Evolutionary conservation across 2,888 invertebrate genomes (phyloP).

Genomic region (Drosophila robusta): DNA sequence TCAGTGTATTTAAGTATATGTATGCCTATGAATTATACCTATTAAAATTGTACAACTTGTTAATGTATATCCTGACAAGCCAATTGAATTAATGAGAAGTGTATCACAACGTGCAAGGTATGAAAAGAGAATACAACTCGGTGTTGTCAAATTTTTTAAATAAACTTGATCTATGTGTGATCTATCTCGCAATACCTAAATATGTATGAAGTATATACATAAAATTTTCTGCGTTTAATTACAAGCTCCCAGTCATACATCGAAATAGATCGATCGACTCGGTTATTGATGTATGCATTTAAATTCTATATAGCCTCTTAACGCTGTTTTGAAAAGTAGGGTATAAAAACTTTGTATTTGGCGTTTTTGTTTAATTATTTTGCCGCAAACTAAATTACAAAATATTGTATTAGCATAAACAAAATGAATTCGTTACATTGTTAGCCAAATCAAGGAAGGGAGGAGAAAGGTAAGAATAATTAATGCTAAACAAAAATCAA

Average conservation of each 20-base stretch:
- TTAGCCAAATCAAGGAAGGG: constrained; percentile 8
- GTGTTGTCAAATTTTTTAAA: no score
- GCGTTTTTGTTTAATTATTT: constrained; percentile 25
- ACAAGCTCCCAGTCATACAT: no score
- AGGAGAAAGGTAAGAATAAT: not conserved
- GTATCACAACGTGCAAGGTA: not conserved
- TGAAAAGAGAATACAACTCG: no score
- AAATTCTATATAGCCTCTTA: not conserved
- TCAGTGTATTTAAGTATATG: not conserved
- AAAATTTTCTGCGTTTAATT: no score
- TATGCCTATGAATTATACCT: not conserved
- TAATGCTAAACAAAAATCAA: constrained; percentile 7
- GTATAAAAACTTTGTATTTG: constrained; percentile 8
- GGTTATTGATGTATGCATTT: no score
- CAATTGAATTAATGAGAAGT: constrained; percentile 30
- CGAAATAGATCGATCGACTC: no score
- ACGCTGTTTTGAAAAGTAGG: not conserved
- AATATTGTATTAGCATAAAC: constrained; percentile 29
- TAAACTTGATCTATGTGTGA: no score
- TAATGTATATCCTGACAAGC: constrained; percentile 29
- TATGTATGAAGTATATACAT: no score
- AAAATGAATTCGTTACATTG: constrained; percentile 14
- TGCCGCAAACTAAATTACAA: constrained; percentile 23
- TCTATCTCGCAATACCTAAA: no score
- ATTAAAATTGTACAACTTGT: constrained; percentile 12